Evolutionary conservation across 2,113 vertebrate species (phyloP), one percentile per base, ranked within the genome.

Genomic region (Aythya baeri): DNA sequence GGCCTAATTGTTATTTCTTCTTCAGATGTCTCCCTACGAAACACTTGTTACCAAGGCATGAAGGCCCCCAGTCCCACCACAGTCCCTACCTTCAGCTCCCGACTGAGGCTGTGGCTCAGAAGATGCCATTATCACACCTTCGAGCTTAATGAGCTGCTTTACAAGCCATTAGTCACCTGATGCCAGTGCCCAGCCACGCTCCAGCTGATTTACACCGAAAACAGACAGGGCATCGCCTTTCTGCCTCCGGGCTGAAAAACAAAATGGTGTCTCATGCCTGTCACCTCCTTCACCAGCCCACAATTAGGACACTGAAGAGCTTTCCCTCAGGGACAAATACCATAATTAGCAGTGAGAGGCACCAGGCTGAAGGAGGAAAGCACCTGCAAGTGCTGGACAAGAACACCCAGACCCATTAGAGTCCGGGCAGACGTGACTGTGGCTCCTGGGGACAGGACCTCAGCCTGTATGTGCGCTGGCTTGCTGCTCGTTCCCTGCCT

Each of bases 111-210:
- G 67, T 78, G 82, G 44, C 59, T 17, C 38, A 21, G 1, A 95
- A 81, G 62, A 88, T 57, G 84, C 85, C 83, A 89, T 87, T 77
- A 96, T 44, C 65, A 83, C 46, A 38, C 38, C 23, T 81, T 61
- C 65, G 2, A 54, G 38, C 90, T 82, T 94, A 95, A 96, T 95
- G 94, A 94, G 91, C 67, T 8, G 2, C 72, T 73, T 90, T 95
- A 86, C 5, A 90, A 90, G 79, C 21, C 57, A 96, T 95, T 94
- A 96, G 88, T 95, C 79, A 89, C 65, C 76, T 84, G 85, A 94
- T 89, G 57, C 49, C 46, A 76, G 41, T 27, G 79, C 82, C 65
- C 68, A 84, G 86, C 26, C 34, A 62, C 11, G 16, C 78, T 88
- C 79, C 76, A 86, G 85, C 62, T 77, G 72, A 91, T 81, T 77